Evolutionary conservation across 2,797 vertebrate genomes (phyloP).

Genomic region (Sebastes melanostomus): DNA sequence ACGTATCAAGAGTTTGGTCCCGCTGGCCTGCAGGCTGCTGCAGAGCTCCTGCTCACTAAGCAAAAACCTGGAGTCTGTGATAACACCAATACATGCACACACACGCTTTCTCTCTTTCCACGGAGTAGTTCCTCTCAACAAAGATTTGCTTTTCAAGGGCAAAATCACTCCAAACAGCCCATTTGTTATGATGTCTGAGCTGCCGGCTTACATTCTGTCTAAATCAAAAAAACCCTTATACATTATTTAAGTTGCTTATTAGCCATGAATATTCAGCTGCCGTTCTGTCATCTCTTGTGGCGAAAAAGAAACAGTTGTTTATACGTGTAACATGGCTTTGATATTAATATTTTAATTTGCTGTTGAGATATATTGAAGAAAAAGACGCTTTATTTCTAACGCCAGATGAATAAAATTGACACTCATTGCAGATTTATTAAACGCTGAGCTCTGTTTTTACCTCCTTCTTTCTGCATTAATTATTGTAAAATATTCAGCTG

Average conservation of each 20-base stretch:
- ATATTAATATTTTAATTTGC: slow-evolving; percentile 7
- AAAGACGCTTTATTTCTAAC: background rate
- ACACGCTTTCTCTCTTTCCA: background rate
- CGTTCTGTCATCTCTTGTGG: background rate
- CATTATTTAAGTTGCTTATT: slow-evolving; percentile 29
- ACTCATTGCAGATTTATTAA: background rate
- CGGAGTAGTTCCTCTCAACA: slow-evolving; percentile 19
- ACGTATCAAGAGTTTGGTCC: slow-evolving; percentile 43
- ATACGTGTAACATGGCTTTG: slow-evolving; percentile 9
- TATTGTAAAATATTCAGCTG: background rate
- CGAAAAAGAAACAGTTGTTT: slow-evolving; percentile 19
- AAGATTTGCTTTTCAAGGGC: slow-evolving; percentile 47
- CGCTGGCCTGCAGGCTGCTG: slow-evolving; percentile 47
- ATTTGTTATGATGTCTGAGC: slow-evolving; percentile 32
- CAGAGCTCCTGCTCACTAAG: slow-evolving; percentile 46
- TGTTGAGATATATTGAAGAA: background rate
- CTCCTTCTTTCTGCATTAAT: background rate
- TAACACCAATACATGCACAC: slow-evolving; percentile 19
- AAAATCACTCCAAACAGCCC: slow-evolving; percentile 26
- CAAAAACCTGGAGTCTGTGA: slow-evolving; percentile 52
- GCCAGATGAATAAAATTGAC: background rate
- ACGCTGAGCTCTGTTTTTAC: background rate
- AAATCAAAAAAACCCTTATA: slow-evolving; percentile 6
- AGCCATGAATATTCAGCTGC: slow-evolving; percentile 23
- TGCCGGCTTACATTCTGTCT: background rate